Evolutionary conservation across 2,797 vertebrate genomes (phyloP), one percentile per base, ranked within the genome.

Genomic region (Austrolebias charrua): DNA sequence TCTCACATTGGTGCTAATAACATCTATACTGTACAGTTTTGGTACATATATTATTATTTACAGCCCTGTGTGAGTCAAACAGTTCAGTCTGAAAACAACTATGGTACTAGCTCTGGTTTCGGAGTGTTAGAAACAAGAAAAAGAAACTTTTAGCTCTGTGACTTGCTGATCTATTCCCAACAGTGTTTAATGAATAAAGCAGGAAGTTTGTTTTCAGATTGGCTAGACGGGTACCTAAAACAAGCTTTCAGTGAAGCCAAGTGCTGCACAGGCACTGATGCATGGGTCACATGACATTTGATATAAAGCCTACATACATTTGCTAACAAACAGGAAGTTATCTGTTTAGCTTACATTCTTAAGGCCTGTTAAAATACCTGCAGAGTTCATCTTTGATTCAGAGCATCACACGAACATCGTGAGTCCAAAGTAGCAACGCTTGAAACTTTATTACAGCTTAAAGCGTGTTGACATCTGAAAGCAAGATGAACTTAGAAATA

Each of bases 1-100:
- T 91, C 89, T 94, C 94, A 95, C 93, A 94, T 95, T 94, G 95
- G 93, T 95, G 94, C 93, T 94, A 95, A 92, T 90, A 90, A 93
- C 90, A 92, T 95, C 93, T 96, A 96, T 95, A 89, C 89, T 96
- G 90, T 95, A 96, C 95, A 96, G 92, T 87, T 93, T 93, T 86
- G 95, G 92, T 94, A 96, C 83, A 84, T 90, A 90, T 83, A 89
- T 88, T 88, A 89, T 90, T 67, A 90, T 92, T 89, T 91, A 91
- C 89, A 91, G 89, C 86, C 86, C 89, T 86, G 89, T 88, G 85
- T 86, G 86, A 85, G 86, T 88, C 80, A 80, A 84, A 82, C 69
- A 76, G 55, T 77, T 83, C 84, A 86, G 76, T 88, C 87, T 84
- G 86, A 90, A 91, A 88, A 89, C 86, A 82, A 86, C 71, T 53